Base-by-base conservation (phyloP, 2,888 invertebrate species). In the Eudemis profundana region DNA sequence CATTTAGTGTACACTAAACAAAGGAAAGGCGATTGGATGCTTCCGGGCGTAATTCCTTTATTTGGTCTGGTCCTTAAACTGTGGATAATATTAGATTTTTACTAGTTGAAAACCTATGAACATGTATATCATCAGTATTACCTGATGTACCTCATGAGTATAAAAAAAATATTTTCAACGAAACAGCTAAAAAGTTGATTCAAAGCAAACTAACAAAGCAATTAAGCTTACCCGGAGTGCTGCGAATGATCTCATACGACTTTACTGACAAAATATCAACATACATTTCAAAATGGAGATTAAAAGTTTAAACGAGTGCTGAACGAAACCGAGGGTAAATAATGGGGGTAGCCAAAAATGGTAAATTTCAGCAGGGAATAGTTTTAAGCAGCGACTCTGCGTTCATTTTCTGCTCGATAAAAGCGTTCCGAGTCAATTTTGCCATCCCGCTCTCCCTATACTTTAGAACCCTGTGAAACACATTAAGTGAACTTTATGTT, bases 381-480 rank as follows among this genome's bases (percentile, higher is more conserved):
- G 73, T 73, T 73, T 72, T 56, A 67, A 63, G 61, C 70, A 63
- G 56, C 56, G 46, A 57, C 51, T 66, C 36, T 54, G 69, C 68
- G 71, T 72, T 70, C 72, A 75, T 77, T 76, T 77, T 72, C 72
- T 64, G 67, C 68, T 70, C 68, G 67, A 68, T 69, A 68, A 72
- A 74, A 70, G 72, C 61, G 47, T 75, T 67, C 72, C 69, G 73
- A 53, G 59, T 60, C 65, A 53, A 53, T 65, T 60, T 60, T 14
- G 53, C 38, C 53, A 40, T 40, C 15, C 60, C 60, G 46, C 15
- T 19, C 38, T 15, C 17, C 42, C 23, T 12, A 53, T 65, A 53
- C 53, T 53, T 60, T 60, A 64, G 44, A 51, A 47, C 51, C 59
- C 40, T 36, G 50, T 49, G 59, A 38, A 63, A 46, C 59, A 51